Conservation (phyloP, 2,797 vertebrate genomes). For the Microctenopoma lineatum region DNA sequence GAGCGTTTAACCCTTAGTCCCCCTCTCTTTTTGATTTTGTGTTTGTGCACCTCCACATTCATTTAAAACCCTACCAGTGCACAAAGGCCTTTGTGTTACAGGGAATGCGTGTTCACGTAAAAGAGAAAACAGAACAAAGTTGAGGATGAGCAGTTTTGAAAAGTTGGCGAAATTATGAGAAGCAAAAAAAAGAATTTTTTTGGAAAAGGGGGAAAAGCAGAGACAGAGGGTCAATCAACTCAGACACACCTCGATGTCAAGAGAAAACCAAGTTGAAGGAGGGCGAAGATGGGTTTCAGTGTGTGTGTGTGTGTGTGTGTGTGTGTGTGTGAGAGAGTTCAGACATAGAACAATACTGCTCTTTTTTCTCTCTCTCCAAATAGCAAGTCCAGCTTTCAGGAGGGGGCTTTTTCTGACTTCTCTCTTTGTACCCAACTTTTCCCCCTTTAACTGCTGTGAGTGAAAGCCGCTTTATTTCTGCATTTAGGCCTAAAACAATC, state of each 20-base stretch:
- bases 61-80: constrained; percentile 10
- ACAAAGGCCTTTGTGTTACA: constrained; percentile 42
- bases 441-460: constrained; percentile 32
- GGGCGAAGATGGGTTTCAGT: constrained; percentile 34
- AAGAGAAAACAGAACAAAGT: background rate
- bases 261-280: constrained; percentile 40
- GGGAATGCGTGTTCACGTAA: background rate
- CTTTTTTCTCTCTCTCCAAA: constrained; percentile 41
- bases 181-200: constrained; percentile 1
- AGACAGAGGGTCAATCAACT: constrained; percentile 36
- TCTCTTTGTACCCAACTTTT: constrained; percentile 51
- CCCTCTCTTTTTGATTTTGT: background rate
- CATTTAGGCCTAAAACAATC: constrained; percentile 40
- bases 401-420: constrained; percentile 28
- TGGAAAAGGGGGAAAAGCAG: constrained; percentile 1
- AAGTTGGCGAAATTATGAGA: background rate
- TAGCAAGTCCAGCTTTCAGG: constrained; percentile 22
- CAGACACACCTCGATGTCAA: constrained; percentile 40
- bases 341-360: constrained; percentile 73
- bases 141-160: constrained; percentile 9
- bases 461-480: constrained; percentile 36
- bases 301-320: constrained; percentile 13
- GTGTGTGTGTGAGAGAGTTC: constrained; percentile 25
- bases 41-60: background rate
- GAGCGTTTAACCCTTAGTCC: constrained; percentile 5